Percentiles rank a stretch among this genome's conserved stretches.
Evolutionary conservation across 2,888 invertebrate genomes (phyloP).

Genomic region (Eumerus sabulonum): DNA sequence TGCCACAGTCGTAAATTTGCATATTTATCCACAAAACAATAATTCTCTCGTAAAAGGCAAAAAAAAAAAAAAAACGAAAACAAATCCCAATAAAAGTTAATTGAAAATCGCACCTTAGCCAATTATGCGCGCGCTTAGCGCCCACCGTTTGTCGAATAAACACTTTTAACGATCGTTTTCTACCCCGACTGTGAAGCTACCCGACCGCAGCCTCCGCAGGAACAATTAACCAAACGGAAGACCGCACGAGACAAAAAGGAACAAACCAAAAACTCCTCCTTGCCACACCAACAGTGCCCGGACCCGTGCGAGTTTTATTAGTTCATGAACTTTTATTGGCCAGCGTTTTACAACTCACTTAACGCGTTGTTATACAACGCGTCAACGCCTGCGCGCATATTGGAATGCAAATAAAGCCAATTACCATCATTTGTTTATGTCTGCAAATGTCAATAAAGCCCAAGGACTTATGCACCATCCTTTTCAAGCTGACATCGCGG

Average conservation of each 20-base stretch:
- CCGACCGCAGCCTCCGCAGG: neutral
- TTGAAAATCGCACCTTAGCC: slow-evolving; percentile 56
- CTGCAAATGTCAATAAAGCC: slow-evolving; percentile 29
- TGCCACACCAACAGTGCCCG: neutral
- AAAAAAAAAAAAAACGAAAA: slow-evolving; percentile 20
- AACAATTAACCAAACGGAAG: slow-evolving; percentile 33
- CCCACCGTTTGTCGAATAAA: slow-evolving; percentile 42
- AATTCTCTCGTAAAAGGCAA: too few relatives aligned
- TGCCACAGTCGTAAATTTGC: too few relatives aligned
- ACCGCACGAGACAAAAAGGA: slow-evolving; percentile 6
- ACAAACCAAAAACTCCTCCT: slow-evolving; percentile 5
- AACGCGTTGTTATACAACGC: slow-evolving; percentile 42
- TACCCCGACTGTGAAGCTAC: slow-evolving; percentile 8
- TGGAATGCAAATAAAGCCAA: slow-evolving; percentile 51
- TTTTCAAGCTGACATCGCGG: too few relatives aligned
- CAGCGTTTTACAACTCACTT: slow-evolving; percentile 62
- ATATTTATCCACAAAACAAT: too few relatives aligned
- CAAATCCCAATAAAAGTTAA: slow-evolving; percentile 46
- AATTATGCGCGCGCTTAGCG: slow-evolving; percentile 30
- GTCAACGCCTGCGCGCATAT: neutral
- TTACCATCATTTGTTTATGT: slow-evolving; percentile 61
- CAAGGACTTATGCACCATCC: too few relatives aligned
- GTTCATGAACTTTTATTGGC: slow-evolving; percentile 65
- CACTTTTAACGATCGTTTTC: slow-evolving; percentile 33
- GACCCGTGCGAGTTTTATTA: slow-evolving; percentile 49